These are phyloP conservation scores for Phthorimaea operculella DNA, from an alignment of 1,140 invertebrate species.

Conservation along the genomic window DNA sequence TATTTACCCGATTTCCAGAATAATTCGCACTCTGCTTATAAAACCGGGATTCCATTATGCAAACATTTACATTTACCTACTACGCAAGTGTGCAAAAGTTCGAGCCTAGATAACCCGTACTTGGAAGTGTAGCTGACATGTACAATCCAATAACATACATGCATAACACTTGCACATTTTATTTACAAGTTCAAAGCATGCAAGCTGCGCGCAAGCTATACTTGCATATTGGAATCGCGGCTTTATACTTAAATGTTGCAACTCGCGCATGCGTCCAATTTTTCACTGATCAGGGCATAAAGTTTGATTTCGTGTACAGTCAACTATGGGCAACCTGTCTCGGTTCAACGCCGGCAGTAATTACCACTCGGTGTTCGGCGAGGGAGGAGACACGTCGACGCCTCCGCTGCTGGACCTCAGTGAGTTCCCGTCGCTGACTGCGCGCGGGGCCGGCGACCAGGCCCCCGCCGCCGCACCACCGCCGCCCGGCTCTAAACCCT, in stretches of 20 bases:
- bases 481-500: constrained; percentile 88
- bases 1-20: no score
- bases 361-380: constrained; percentile 78
- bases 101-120: no score
- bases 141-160: no score
- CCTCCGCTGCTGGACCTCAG: constrained; percentile 87
- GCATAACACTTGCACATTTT: no score
- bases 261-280: neutral
- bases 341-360: constrained; percentile 52
- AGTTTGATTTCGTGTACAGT: constrained; percentile 27
- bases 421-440: constrained; percentile 90
- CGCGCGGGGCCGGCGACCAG: constrained; percentile 73
- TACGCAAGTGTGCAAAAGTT: no score
- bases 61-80: no score
- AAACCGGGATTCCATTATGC: no score
- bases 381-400: constrained; percentile 76
- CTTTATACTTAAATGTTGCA: neutral
- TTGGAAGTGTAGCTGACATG: no score
- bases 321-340: constrained; percentile 57
- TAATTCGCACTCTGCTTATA: no score
- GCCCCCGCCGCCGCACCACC: constrained; percentile 82
- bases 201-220: no score
- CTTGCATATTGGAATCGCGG: neutral
- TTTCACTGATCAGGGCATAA: neutral
- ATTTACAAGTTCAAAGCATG: no score